Conservation (phyloP, 2,113 vertebrate species). For the Leptodactylus fuscus region DNA sequence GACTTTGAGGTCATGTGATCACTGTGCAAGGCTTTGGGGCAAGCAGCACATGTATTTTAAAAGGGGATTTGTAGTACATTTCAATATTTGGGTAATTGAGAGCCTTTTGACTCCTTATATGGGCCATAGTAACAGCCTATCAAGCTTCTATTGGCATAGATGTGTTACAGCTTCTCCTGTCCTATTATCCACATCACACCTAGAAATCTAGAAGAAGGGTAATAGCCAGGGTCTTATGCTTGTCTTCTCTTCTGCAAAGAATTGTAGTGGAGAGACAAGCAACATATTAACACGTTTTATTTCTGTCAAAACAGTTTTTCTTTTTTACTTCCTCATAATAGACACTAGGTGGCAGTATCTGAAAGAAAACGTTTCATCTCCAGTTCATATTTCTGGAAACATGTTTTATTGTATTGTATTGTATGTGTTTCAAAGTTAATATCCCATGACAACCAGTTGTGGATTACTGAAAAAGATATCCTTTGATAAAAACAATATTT, state of each 20-base stretch:
- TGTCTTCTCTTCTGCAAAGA: background rate
- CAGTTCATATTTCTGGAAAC: background rate
- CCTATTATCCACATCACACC: no score
- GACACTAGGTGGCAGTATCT: constrained; percentile 53
- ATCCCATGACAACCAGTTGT: background rate
- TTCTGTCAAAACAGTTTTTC: no score
- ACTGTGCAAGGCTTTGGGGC: no score
- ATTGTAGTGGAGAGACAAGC: background rate
- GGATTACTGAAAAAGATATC: background rate
- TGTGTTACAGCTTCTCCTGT: no score
- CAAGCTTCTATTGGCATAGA: no score
- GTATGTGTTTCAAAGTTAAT: background rate
- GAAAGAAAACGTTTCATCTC: background rate
- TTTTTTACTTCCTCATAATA: background rate
- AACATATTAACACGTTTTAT: background rate
- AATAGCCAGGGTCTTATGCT: background rate
- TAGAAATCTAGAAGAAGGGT: no score
- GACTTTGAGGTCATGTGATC: no score
- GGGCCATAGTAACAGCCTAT: no score
- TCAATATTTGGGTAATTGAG: no score
- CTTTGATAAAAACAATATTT: background rate
- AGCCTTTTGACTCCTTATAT: no score
- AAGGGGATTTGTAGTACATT: no score
- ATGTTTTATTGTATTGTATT: background rate
- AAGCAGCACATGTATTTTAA: no score